Conservation (phyloP, 2,797 vertebrate species). For the Malurus leucopterus region DNA sequence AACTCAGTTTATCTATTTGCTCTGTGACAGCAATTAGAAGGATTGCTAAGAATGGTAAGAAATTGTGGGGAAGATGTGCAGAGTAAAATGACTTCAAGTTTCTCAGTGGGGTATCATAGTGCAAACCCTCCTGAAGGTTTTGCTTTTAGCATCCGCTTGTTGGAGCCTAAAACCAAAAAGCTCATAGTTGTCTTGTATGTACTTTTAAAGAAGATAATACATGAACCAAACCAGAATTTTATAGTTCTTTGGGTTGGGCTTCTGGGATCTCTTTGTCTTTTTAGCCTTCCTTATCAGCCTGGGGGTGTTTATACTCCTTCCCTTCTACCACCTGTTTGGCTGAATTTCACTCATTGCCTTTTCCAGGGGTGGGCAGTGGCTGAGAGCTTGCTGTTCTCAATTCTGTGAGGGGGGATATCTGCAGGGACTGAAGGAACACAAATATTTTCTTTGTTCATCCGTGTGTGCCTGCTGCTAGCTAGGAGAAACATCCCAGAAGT, state of each 20-base stretch:
- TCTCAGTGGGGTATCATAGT: not conserved
- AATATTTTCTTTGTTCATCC: not conserved
- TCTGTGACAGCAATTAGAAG: conserved; percentile 24
- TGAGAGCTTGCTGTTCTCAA: not conserved
- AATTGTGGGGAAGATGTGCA: not conserved
- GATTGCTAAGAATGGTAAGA: not conserved
- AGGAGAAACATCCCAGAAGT: not conserved
- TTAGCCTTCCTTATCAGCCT: not conserved
- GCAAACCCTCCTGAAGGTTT: not conserved
- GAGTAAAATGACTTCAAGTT: not conserved
- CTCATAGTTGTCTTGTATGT: not conserved
- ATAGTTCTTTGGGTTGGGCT: not conserved
- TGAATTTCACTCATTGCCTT: not conserved
- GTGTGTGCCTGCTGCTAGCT: not conserved
- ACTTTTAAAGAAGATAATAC: not conserved
- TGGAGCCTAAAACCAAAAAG: not conserved
- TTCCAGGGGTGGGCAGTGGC: not conserved
- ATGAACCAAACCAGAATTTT: not conserved
- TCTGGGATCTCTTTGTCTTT: not conserved
- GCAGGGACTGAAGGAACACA: not conserved
- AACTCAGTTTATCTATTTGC: not conserved
- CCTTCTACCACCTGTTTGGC: not conserved
- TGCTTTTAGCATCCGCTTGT: not conserved
- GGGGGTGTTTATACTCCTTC: not conserved
- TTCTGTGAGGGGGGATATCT: not conserved